Percentiles rank a stretch among this genome's conserved stretches.
Evolutionary conservation across 2,113 vertebrate genomes (phyloP).

Genomic region (Coregonus clupeaformis): DNA sequence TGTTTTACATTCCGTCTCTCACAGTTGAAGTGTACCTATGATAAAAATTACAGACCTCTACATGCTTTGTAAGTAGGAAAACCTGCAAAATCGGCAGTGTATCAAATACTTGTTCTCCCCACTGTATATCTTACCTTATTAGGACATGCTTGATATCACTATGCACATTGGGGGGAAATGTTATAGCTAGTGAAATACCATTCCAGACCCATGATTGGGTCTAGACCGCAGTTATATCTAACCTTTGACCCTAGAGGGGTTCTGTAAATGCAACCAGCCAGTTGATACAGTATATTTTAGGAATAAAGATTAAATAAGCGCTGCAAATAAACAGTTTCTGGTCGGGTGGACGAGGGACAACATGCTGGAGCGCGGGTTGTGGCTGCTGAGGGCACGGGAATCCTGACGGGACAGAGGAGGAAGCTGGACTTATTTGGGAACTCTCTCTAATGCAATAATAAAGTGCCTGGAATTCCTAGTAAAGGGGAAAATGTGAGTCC

Average conservation of each 20-base stretch:
- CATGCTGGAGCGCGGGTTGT: slow-evolving; percentile 11
- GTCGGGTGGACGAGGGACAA: slow-evolving; percentile 46
- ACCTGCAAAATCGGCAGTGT: too few species aligned
- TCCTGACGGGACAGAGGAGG: slow-evolving; percentile 44
- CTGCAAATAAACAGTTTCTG: background rate
- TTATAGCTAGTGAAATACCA: slow-evolving; percentile 37
- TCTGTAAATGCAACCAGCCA: slow-evolving; percentile 48
- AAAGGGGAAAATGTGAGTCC: background rate
- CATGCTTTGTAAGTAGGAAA: too few species aligned
- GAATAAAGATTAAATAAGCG: slow-evolving; percentile 46
- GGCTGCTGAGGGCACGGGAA: slow-evolving; percentile 59
- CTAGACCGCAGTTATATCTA: slow-evolving; percentile 39
- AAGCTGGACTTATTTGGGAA: slow-evolving; percentile 83
- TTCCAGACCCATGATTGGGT: slow-evolving; percentile 46
- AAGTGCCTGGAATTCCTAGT: slow-evolving; percentile 72
- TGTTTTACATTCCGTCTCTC: too few species aligned
- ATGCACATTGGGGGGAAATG: slow-evolving; percentile 40
- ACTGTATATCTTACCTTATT: slow-evolving; percentile 57
- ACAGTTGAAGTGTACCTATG: too few species aligned
- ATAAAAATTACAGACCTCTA: too few species aligned
- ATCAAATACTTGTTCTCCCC: too few species aligned
- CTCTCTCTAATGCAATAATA: slow-evolving; percentile 65
- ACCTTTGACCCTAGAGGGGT: slow-evolving; percentile 50
- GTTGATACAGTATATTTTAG: slow-evolving; percentile 37
- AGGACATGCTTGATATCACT: slow-evolving; percentile 42